Evolutionary conservation across 2,888 invertebrate genomes (phyloP).

Genomic region (Nemurella pictetii): DNA sequence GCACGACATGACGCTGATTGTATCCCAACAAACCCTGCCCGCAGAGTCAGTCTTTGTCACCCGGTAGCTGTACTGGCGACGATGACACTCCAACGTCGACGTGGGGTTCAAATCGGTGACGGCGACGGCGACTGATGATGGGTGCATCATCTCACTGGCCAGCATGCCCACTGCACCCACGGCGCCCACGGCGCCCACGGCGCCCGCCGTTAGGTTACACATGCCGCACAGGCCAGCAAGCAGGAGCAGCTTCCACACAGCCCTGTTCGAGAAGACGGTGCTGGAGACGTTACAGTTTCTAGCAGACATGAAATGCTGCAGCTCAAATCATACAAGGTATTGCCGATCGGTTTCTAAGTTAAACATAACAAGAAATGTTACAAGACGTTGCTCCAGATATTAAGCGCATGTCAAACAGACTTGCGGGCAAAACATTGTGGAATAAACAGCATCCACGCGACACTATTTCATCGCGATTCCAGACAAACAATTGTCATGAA

Average conservation of each 20-base stretch:
- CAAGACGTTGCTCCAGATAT: no score
- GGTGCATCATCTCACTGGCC: background rate
- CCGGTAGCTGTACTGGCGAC: conserved; percentile 65
- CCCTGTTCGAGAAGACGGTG: background rate
- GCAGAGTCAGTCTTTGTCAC: conserved; percentile 66
- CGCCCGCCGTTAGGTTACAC: background rate
- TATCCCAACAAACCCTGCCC: conserved; percentile 75
- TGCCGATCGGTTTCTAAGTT: no score
- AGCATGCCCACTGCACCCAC: background rate
- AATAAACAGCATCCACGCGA: no score
- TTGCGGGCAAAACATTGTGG: no score
- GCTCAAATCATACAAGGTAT: no score
- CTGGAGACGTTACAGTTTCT: no score
- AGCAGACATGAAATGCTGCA: no score
- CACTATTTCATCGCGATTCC: no score
- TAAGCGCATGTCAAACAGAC: no score
- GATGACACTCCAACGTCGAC: conserved; percentile 66
- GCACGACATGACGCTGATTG: conserved; percentile 73
- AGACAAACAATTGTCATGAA: no score
- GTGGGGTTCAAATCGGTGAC: conserved; percentile 48
- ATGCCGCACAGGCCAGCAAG: no score
- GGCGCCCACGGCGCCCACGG: background rate
- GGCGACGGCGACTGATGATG: background rate
- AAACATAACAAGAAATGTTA: no score
- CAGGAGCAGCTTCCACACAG: background rate